Conservation (phyloP, 2,888 invertebrate genomes). For the Catocala fraxini region DNA sequence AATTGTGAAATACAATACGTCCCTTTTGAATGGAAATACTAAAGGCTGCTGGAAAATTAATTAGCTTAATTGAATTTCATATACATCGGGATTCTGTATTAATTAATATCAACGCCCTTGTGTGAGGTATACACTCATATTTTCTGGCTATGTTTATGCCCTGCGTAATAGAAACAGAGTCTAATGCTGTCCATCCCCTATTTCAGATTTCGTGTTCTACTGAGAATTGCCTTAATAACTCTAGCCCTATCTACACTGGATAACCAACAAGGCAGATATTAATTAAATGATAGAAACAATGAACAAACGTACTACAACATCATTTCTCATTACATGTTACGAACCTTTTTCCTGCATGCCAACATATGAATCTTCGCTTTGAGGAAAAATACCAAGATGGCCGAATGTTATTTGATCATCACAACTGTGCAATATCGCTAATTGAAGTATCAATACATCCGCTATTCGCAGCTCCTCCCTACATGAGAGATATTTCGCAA, state of each 20-base stretch:
- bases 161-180: neutral
- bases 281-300: too few species aligned
- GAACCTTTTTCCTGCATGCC: neutral
- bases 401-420: conserved; percentile 5
- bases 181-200: too few species aligned
- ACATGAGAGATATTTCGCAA: neutral
- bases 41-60: conserved; percentile 33
- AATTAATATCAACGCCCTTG: conserved; percentile 7
- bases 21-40: conserved; percentile 28
- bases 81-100: conserved; percentile 23
- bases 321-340: neutral
- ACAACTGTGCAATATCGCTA: conserved; percentile 11
- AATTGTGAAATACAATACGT: conserved; percentile 30
- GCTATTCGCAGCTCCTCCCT: neutral
- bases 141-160: neutral
- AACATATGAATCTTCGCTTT: neutral
- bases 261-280: too few species aligned
- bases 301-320: neutral
- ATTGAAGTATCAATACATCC: conserved; percentile 5
- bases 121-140: too few species aligned
- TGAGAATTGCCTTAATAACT: too few species aligned
- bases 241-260: too few species aligned
- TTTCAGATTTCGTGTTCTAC: too few species aligned
- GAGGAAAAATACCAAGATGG: conserved; percentile 1
- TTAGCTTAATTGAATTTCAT: conserved; percentile 40